Conservation (phyloP, 53 echinoderm and acorn worm genomes). For the Hippasteria phrygiana region DNA sequence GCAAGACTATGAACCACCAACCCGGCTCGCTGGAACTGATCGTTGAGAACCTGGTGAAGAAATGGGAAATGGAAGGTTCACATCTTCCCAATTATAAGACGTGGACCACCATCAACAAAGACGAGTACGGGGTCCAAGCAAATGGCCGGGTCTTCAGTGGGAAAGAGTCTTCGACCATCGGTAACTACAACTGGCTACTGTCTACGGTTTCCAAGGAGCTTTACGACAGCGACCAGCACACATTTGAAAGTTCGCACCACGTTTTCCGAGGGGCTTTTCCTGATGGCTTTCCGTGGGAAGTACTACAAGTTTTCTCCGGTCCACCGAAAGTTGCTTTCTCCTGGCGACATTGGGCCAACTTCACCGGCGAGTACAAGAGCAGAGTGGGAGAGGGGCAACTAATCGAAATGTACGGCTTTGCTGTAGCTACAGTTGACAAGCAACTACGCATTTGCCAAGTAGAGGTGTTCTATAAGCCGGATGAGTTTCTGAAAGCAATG, state of each 20-base stretch:
- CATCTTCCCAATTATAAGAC: constrained; percentile 66
- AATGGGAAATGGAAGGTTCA: constrained; percentile 82
- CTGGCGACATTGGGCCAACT: constrained; percentile 84
- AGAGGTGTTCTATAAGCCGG: constrained; percentile 73
- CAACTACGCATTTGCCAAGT: constrained; percentile 67
- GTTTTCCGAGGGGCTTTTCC: constrained; percentile 74
- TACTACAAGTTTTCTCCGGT: constrained; percentile 76
- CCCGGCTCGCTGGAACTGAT: constrained; percentile 73
- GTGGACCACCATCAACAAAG: constrained; percentile 58
- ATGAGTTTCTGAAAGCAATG: constrained; percentile 70
- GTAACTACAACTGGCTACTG: constrained; percentile 80
- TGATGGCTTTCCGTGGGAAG: constrained; percentile 85
- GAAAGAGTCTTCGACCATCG: constrained; percentile 33
- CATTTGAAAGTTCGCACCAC: constrained; percentile 67
- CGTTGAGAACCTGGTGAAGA: constrained; percentile 85
- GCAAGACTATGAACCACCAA: constrained; percentile 70
- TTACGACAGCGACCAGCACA: constrained; percentile 69
- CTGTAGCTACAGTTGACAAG: constrained; percentile 74
- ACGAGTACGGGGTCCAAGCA: constrained; percentile 56
- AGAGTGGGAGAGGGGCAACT: constrained; percentile 45
- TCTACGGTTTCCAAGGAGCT: constrained; percentile 54
- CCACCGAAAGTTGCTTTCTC: constrained; percentile 82
- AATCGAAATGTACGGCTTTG: constrained; percentile 73
- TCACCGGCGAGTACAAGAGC: constrained; percentile 73
- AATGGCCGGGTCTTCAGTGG: constrained; percentile 69